Base-by-base conservation (phyloP, 2,113 vertebrate genomes). In the Ranitomeya imitator region DNA sequence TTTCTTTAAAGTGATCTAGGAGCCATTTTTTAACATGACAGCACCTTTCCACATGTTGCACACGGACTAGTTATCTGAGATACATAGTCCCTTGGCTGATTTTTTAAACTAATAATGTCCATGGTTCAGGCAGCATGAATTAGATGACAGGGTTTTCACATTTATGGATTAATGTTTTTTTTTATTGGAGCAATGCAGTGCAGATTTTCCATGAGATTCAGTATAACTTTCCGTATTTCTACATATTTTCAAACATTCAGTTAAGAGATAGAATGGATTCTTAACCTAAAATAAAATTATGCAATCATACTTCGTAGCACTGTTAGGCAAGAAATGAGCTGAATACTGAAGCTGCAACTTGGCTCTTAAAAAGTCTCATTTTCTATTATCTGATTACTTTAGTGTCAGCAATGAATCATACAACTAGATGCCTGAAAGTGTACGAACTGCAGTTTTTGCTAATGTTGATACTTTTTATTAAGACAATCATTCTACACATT, bases 261-360 rank as follows among this genome's bases (percentile, higher is more conserved):
- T 59, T 80, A 60, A 80, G 78, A 60, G 55, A 59, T 19, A 80
- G 78, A 59, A 80, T 10, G 78, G 23, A 59, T 80, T 23, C 78
- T 59, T 80, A 59, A 80, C 55, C 14, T 80, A 60, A 60, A 80
- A 60, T 80, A 31, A 60, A 80, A 59, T 26, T 60, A 60, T 31
- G 78, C 26, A 80, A 80, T 80, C 78, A 26, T 60, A 59, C 78
- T 80, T 59, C 23, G 60, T 59, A 60, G 78, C 55, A 60, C 78
- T 80, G n/a, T 80, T 80, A 80, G 55, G 23, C 78, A 59, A 59
- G 77, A 80, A 59, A 80, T 80, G 55, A 80, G 23, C 78, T 80
- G 55, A 60, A 80, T 60, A 60, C 31, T 13, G 60, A 60, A 59
- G 55, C 78, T 59, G 78, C n/a, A 18, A 55, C 78, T 60, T 9